Evolutionary conservation across 2,113 vertebrate genomes (phyloP), one percentile per base, ranked within the genome.

Genomic region (Cyprinodon brontotheroides): DNA sequence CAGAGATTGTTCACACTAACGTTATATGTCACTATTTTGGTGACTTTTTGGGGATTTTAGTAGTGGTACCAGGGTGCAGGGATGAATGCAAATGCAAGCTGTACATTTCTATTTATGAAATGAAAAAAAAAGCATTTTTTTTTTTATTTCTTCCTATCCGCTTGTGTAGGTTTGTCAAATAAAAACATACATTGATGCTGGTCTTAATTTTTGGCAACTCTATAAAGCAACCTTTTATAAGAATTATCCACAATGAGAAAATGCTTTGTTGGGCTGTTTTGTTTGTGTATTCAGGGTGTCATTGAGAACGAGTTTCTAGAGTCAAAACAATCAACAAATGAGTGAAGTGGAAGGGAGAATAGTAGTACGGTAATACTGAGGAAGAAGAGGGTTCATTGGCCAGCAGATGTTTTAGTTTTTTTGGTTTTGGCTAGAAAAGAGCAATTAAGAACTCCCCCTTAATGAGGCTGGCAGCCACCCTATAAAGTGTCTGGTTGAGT

Each of bases 401-500:
- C 84, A 88, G 89, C 94, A 94, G 92, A 94, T 95, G 94, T 93
- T 94, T 94, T 87, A 92, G 90, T 89, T 95, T 90, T 94, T 91
- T 82, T 82, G 87, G 92, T 93, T 66, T 92, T 92, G 93, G 92
- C 91, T 92, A 89, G 83, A 90, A 92, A 93, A 93, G 89, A 87
- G 84, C 91, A 93, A 94, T 95, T 94, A 93, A 91, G 90, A 88
- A 81, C 77, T 50, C 78, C 79, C 29, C 91, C 90, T 92, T 95
- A 94, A 94, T 92, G 92, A 94, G 86, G 86, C 91, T 93, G 93
- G 93, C 93, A 93, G 89, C 82, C 89, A 82, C 89, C 92, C 92
- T 78, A 87, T 93, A 93, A 93, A 94, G 83, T 88, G 90, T 93
- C 91, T 92, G 93, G 87, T 89, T 93, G 87, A 90, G 80, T 89